These are phyloP conservation scores for Siniperca obscura DNA, from an alignment of 2,797 vertebrate genomes.

Conservation along the genomic window DNA sequence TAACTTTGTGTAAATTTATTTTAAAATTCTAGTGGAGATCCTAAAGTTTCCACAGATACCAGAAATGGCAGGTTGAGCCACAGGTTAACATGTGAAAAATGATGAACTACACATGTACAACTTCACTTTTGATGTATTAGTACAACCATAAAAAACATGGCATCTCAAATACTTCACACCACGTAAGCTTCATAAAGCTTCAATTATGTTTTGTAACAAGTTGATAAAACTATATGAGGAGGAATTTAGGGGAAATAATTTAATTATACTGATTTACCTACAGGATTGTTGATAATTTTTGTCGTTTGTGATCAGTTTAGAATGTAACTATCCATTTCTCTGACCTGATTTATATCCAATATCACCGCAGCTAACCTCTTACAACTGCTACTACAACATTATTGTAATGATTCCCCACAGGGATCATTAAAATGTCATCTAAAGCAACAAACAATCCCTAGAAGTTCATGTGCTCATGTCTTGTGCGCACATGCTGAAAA, in stretches of 20 bases:
- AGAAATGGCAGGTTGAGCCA: background rate
- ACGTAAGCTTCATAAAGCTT: background rate
- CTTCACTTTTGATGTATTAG: background rate
- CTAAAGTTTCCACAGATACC: background rate
- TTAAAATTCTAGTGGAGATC: background rate
- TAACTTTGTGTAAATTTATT: background rate
- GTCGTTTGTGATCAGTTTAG: background rate
- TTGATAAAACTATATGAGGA: too few relatives aligned
- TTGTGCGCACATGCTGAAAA: constrained; percentile 3
- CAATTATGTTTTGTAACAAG: too few relatives aligned
- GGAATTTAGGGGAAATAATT: background rate
- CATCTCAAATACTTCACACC: background rate
- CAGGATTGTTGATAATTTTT: background rate
- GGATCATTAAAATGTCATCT: constrained; percentile 28
- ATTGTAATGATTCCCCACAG: background rate
- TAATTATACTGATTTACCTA: too few relatives aligned
- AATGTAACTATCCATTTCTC: background rate
- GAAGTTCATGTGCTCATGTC: constrained; percentile 11
- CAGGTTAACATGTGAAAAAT: background rate
- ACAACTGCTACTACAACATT: background rate
- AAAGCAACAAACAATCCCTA: constrained; percentile 14
- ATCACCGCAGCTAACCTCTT: background rate
- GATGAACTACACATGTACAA: background rate
- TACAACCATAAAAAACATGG: background rate
- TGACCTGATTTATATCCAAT: background rate